A percentile compares a stretch with the other conserved stretches of the same genome.
These are phyloP conservation scores for Isaurus tuberculatus DNA, from an alignment of 92 coral and sea anemone genomes.

Conservation along the genomic window DNA sequence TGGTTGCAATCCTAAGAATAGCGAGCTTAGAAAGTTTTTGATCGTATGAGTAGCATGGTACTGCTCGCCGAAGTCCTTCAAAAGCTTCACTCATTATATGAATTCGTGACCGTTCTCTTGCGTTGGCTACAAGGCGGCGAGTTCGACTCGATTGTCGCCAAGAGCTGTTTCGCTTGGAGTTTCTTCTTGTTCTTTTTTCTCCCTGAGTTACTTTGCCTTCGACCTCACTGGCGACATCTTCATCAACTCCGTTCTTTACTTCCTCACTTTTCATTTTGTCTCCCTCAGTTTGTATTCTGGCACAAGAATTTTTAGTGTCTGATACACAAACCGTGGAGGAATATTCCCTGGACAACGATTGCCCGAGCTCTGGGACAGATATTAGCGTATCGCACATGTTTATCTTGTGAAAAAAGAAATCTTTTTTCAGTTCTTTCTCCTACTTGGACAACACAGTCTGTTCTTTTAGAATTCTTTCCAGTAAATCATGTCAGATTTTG, in stretches of 20 bases:
- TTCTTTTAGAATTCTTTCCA: neutral
- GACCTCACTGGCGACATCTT: constrained; percentile 29
- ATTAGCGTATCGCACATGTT: constrained; percentile 63
- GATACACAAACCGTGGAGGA: neutral
- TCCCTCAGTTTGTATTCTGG: constrained; percentile 35
- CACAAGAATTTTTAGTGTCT: constrained; percentile 26
- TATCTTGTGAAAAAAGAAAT: neutral
- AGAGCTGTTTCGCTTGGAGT: constrained; percentile 65
- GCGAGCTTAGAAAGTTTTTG: constrained; percentile 96
- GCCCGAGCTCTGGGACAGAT: constrained; percentile 59
- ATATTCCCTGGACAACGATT: constrained; percentile 46
- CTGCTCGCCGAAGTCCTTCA: constrained; percentile 90
- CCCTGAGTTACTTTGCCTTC: constrained; percentile 52
- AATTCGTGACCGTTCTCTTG: constrained; percentile 92
- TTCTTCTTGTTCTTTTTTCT: constrained; percentile 66
- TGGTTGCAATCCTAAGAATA: constrained; percentile 89
- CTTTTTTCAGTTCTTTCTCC: constrained; percentile 23
- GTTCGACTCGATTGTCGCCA: constrained; percentile 93
- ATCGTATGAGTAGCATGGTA: constrained; percentile 92
- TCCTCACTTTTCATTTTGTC: neutral
- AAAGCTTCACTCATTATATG: constrained; percentile 98
- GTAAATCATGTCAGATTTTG: neutral
- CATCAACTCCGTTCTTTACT: constrained; percentile 20
- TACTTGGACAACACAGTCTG: constrained; percentile 41
- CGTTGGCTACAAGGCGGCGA: constrained; percentile 92